Conservation (phyloP, 2,113 vertebrate genomes). For the Mohoua ochrocephala region DNA sequence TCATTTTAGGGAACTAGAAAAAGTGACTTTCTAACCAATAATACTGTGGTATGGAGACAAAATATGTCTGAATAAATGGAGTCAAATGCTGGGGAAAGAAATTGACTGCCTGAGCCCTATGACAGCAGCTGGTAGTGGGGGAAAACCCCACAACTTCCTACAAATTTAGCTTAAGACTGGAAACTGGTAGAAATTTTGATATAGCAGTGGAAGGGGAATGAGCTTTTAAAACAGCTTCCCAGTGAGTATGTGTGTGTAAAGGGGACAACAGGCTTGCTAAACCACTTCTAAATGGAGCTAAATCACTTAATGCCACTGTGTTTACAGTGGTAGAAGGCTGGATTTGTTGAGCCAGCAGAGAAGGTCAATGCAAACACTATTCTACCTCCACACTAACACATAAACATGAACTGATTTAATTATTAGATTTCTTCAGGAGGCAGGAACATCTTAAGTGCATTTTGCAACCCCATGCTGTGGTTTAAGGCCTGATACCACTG, state of each 20-base stretch:
- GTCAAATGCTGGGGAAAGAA: neutral
- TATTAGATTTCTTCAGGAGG: neutral
- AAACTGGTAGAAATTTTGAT: neutral
- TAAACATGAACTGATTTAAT: neutral
- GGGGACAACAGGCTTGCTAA: neutral
- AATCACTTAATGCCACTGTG: neutral
- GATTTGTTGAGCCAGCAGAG: neutral
- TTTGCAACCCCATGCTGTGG: neutral
- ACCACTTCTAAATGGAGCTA: neutral
- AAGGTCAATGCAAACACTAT: neutral
- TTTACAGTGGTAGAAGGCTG: neutral
- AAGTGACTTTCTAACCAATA: neutral
- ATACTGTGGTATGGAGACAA: neutral
- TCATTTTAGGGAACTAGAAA: neutral
- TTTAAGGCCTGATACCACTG: neutral
- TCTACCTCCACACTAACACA: neutral
- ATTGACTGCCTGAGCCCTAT: fast-evolving
- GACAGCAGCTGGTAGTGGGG: neutral
- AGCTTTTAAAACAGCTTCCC: neutral
- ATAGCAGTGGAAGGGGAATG: neutral
- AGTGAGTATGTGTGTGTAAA: neutral
- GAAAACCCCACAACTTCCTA: neutral
- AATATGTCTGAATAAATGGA: neutral
- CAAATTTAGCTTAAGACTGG: neutral
- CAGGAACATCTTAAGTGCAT: neutral